These are phyloP conservation scores for Macrobrachium nipponense DNA, from an alignment of 1,140 invertebrate species.

Conservation along the genomic window DNA sequence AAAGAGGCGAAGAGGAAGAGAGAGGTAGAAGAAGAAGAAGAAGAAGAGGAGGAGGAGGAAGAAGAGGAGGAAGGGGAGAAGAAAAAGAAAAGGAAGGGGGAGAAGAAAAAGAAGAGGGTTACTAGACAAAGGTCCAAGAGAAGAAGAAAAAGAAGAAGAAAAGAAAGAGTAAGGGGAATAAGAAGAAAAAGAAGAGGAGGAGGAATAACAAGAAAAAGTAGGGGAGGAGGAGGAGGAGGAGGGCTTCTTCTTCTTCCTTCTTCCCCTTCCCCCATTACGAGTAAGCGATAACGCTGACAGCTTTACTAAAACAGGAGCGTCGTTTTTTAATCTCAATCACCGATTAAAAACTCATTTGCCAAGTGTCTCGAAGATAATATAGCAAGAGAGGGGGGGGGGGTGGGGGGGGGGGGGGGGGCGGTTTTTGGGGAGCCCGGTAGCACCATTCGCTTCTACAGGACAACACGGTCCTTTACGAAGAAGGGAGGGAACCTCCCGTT, in stretches of 20 bases:
- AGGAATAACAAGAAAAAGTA: too few species aligned
- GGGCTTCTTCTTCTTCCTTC: neutral
- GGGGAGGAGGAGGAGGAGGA: neutral
- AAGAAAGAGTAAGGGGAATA: neutral
- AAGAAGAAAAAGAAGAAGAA: too few species aligned
- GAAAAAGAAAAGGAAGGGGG: too few species aligned
- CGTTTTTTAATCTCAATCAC: conserved; percentile 34
- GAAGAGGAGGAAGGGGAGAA: too few species aligned
- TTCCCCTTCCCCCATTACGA: conserved; percentile 5
- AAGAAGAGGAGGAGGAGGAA: neutral
- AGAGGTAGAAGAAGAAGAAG: neutral
- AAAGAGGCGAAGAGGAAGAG: neutral
- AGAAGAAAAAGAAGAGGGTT: too few species aligned
- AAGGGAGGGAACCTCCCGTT: too few species aligned
- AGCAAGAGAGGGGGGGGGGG: too few species aligned
- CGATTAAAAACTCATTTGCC: conserved; percentile 47
- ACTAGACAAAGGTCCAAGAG: too few species aligned
- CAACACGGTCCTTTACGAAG: neutral
- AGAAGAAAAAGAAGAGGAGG: neutral
- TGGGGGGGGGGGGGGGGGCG: too few species aligned
- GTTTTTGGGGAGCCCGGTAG: neutral
- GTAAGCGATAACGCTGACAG: conserved; percentile 8
- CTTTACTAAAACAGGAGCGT: conserved; percentile 22
- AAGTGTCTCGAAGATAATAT: conserved; percentile 30
- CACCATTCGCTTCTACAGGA: neutral